A percentile compares a stretch with the other conserved stretches of the same genome.
Conservation (phyloP, 2,888 invertebrate species). For the Agapostemon virescens region DNA sequence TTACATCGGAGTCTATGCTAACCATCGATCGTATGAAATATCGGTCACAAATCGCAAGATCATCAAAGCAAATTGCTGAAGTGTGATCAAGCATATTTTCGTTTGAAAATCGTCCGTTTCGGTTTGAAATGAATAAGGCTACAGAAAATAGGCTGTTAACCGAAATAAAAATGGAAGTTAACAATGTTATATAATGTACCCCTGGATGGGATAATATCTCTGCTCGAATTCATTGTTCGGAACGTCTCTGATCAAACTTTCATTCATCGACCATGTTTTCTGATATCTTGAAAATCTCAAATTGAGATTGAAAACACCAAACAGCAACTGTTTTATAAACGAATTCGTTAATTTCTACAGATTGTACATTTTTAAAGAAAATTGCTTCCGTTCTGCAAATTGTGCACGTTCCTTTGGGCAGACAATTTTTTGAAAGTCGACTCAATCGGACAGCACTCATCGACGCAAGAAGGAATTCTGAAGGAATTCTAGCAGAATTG, state of each 20-base stretch:
- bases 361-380: background rate
- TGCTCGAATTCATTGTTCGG: background rate
- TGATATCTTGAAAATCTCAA: no score
- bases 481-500: no score
- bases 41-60: conserved; percentile 46
- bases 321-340: background rate
- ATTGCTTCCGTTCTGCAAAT: background rate
- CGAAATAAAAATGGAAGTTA: background rate
- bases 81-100: conserved; percentile 48
- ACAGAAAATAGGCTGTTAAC: background rate
- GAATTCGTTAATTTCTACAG: background rate
- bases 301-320: background rate
- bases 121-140: background rate
- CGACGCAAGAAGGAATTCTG: no score
- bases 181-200: background rate
- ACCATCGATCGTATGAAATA: conserved; percentile 43
- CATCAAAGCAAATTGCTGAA: conserved; percentile 49
- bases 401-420: background rate
- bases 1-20: conserved; percentile 23
- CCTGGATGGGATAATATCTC: background rate
- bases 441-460: no score
- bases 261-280: background rate
- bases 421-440: background rate
- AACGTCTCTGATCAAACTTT: background rate
- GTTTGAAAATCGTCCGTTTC: conserved; percentile 10